A percentile compares a stretch with the other conserved stretches of the same genome.
phyloP scores from a whole-genome alignment of 2,888 invertebrate genomes.

The Ephialtes manifestator region DNA sequence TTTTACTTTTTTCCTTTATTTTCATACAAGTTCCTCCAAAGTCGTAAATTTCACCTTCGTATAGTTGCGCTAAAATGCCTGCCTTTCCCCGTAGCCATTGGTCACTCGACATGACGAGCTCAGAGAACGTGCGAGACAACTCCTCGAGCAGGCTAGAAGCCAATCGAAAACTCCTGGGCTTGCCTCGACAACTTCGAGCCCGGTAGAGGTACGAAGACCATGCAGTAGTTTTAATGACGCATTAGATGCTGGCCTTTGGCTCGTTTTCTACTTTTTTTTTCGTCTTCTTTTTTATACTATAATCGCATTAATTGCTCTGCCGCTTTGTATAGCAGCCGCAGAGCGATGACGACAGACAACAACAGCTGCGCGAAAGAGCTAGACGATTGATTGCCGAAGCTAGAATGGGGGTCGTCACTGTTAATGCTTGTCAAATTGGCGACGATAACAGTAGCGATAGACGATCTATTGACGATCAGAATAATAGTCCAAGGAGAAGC shows the following conservation, averaged over 20 bases:
- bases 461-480: conserved; percentile 84
- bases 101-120: conserved; percentile 94
- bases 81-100: conserved; percentile 88
- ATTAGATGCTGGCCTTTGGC: not conserved
- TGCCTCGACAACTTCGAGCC: conserved; percentile 87
- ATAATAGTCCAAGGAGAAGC: conserved; percentile 84
- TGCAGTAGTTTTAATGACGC: not conserved
- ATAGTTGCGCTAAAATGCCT: conserved; percentile 26
- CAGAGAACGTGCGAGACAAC: conserved; percentile 93
- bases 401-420: conserved; percentile 88
- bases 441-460: conserved; percentile 84
- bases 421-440: conserved; percentile 82
- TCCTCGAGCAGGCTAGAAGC: conserved; percentile 92
- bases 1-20: not conserved
- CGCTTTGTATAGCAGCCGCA: conserved; percentile 82
- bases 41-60: conserved; percentile 1
- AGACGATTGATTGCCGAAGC: conserved; percentile 96
- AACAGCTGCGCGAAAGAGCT: conserved; percentile 94
- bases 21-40: not conserved
- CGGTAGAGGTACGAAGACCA: conserved; percentile 85
- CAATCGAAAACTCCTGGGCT: conserved; percentile 85
- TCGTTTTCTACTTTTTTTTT: conserved; percentile 55
- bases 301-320: conserved; percentile 47
- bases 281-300: conserved; percentile 25
- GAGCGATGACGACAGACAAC: conserved; percentile 95